Conservation (phyloP, 2,113 vertebrate species). For the Psilopsiagon aurifrons region DNA sequence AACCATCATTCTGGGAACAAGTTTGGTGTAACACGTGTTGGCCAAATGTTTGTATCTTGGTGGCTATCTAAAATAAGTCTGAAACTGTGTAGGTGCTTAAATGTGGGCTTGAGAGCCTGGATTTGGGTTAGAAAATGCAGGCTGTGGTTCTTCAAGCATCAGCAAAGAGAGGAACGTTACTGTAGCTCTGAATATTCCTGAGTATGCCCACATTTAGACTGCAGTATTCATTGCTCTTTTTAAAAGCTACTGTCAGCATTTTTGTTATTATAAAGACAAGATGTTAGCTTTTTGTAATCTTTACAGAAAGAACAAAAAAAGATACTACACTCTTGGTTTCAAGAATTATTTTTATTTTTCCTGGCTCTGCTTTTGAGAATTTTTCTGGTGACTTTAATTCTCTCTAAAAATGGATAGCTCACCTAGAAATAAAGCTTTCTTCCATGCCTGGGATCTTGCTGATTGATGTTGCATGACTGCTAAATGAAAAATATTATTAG, state of each 20-base stretch:
- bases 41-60: slow-evolving; percentile 22
- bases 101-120: not conserved
- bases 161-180: not conserved
- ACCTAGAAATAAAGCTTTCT: not conserved
- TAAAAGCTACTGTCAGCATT: not conserved
- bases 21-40: not conserved
- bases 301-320: not conserved
- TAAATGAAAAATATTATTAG: not conserved
- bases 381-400: not conserved
- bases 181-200: slow-evolving; percentile 1
- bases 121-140: slow-evolving; percentile 29
- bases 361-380: not conserved
- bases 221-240: not conserved
- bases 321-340: not conserved
- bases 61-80: slow-evolving; percentile 60
- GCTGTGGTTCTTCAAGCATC: not conserved
- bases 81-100: slow-evolving; percentile 39
- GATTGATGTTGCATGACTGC: not conserved
- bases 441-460: not conserved
- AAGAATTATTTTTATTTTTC: not conserved
- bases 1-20: not conserved
- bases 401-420: not conserved
- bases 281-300: not conserved
- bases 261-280: not conserved
- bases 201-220: slow-evolving; percentile 3